Evolutionary conservation across 2,888 invertebrate genomes (phyloP).

Genomic region (Romanomermis culicivorax): DNA sequence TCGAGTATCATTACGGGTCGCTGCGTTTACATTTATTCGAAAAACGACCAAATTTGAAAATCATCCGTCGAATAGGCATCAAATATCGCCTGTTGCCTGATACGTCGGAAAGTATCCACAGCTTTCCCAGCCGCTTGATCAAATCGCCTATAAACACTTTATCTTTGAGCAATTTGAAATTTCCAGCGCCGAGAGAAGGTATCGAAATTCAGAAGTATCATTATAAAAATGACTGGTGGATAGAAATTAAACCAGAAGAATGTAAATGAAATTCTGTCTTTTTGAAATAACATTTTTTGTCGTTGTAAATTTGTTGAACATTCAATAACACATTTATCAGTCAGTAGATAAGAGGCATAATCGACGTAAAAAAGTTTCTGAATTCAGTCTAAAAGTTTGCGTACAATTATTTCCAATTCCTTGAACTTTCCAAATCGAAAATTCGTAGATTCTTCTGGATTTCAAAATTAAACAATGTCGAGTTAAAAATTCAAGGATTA

Average conservation of each 20-base stretch:
- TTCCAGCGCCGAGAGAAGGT: conserved; percentile 39
- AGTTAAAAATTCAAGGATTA: no score
- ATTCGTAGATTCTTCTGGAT: no score
- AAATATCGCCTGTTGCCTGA: conserved; percentile 36
- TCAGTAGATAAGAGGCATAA: no score
- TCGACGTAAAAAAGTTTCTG: no score
- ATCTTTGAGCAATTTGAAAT: conserved; percentile 33
- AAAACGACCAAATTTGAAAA: conserved; percentile 32
- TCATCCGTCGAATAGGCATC: conserved; percentile 38
- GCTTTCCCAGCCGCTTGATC: conserved; percentile 37
- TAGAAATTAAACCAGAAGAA: conserved; percentile 16
- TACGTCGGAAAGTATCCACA: conserved; percentile 31
- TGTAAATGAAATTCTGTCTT: no score
- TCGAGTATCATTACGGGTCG: not conserved
- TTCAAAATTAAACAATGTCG: no score
- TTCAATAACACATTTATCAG: no score
- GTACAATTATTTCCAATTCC: no score
- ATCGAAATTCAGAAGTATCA: conserved; percentile 41
- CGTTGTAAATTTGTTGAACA: no score
- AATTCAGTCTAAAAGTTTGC: no score
- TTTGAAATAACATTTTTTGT: no score
- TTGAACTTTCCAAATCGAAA: no score
- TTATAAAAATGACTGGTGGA: conserved; percentile 40
- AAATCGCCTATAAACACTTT: conserved; percentile 34
- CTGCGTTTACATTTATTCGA: conserved; percentile 37